Base-by-base conservation (phyloP, 2,888 invertebrate genomes). In the Augochlorella aurata region DNA sequence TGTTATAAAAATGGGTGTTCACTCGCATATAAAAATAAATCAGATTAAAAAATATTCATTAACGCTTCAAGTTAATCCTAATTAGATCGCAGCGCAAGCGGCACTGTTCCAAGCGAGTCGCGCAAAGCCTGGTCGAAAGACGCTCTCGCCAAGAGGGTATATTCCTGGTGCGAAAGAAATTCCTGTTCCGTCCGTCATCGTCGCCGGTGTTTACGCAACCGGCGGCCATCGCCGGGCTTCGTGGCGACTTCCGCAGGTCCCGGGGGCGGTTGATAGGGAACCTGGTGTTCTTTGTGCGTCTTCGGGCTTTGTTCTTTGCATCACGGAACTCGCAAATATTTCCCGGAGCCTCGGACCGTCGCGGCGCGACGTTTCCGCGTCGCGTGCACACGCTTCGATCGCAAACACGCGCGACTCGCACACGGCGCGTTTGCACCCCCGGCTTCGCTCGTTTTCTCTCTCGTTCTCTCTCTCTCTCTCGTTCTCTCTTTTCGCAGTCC, bases 301-400 rank as follows among this genome's bases (percentile, higher is more conserved):
- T 69, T 69, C 49, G 58, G 24, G 52, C 77, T 77, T 77, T 72
- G 74, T 68, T 77, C 18, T 38, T 38, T 21, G 68, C 3, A 70
- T 44, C 54, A 16, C 44, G 47, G 38, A 47, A 38, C 47, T 45
- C 5, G 65, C 69, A 70, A 70, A 79, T 70, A 79, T 77, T 79
- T 77, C 24, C 38, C 61, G 24, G 21, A 24, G 24, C 44, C 44
- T 66, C n/a, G 44, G 38, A 24, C 44, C 58, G 77, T 29, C 29
- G 18, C 75, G n/a, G 44, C 38, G 54, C 49, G 54, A 54, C 58
- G 58, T 68, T 70, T 76, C 49, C 69, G 69, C 44, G 61, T 29
- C 61, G 72, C 49, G 47, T 47, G 63, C 21, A 65, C 52, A 14
- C 50, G 45, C 45, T 75, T 78, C 69, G 63, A 69, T 75, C 47